Percentiles rank a stretch among this genome's conserved stretches.
These are phyloP conservation scores for Drosophila mimica DNA, from an alignment of 2,888 invertebrate genomes.

Conservation along the genomic window DNA sequence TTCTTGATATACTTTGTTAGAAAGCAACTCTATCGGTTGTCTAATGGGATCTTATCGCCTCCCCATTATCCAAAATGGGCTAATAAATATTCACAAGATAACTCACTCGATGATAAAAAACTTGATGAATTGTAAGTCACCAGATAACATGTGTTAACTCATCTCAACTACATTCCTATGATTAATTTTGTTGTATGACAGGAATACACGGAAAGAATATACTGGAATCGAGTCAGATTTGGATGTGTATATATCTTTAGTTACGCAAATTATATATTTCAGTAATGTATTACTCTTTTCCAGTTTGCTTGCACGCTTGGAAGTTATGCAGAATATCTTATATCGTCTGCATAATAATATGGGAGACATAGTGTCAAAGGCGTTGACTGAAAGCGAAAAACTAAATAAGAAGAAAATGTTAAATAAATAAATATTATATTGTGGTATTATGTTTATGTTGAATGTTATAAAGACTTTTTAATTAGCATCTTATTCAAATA, in stretches of 20 bases:
- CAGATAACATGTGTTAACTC: background rate
- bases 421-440: background rate
- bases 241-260: conserved; percentile 10
- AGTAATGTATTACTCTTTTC: background rate
- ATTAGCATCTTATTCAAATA: too few relatives aligned
- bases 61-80: conserved; percentile 18
- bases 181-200: background rate
- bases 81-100: too few relatives aligned
- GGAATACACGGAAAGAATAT: conserved; percentile 3
- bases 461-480: background rate
- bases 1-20: conserved; percentile 32
- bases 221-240: conserved; percentile 20
- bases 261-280: background rate
- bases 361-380: conserved; percentile 15
- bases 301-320: conserved; percentile 30
- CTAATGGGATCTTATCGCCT: conserved; percentile 7
- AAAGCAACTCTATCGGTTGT: conserved; percentile 25
- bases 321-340: conserved; percentile 17
- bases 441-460: background rate
- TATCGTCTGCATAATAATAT: conserved; percentile 25
- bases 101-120: background rate
- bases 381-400: background rate
- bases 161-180: background rate
- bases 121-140: conserved; percentile 29
- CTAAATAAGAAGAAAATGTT: background rate